Evolutionary conservation across 2,888 invertebrate genomes (phyloP).

Genomic region (Sinelater perroti): DNA sequence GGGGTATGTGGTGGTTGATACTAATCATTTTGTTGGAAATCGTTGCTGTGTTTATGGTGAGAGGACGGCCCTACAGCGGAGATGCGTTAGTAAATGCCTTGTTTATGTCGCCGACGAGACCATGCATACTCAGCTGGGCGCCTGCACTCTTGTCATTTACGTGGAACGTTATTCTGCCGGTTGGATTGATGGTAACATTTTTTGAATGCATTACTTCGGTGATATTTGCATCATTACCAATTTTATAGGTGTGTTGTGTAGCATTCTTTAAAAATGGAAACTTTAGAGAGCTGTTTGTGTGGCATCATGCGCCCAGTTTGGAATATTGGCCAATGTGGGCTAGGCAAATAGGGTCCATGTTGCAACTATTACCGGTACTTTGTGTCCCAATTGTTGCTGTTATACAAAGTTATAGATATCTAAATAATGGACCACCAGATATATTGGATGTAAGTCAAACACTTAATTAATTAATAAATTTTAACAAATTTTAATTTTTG

Average conservation of each 20-base stretch:
- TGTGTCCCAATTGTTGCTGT: slow-evolving; percentile 77
- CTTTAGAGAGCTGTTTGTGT: slow-evolving; percentile 73
- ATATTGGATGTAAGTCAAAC: slow-evolving; percentile 80
- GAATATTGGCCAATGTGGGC: slow-evolving; percentile 86
- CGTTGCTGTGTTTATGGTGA: slow-evolving; percentile 84
- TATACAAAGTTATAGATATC: slow-evolving; percentile 77
- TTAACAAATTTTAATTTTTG: slow-evolving; percentile 5
- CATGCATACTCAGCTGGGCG: slow-evolving; percentile 65
- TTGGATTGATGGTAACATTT: slow-evolving; percentile 74
- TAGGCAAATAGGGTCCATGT: slow-evolving; percentile 77
- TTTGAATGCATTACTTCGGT: neutral
- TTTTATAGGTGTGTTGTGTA: slow-evolving; percentile 68
- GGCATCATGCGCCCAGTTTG: slow-evolving; percentile 66
- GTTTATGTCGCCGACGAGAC: slow-evolving; percentile 63
- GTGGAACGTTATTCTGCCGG: slow-evolving; percentile 89
- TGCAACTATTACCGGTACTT: slow-evolving; percentile 81
- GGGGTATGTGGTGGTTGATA: slow-evolving; percentile 89
- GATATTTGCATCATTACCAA: too few relatives aligned
- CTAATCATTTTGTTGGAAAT: slow-evolving; percentile 79
- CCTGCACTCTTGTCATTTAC: slow-evolving; percentile 81
- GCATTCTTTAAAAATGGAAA: slow-evolving; percentile 77
- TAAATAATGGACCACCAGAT: slow-evolving; percentile 85
- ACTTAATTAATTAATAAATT: neutral
- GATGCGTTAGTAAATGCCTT: slow-evolving; percentile 74
- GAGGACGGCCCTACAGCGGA: slow-evolving; percentile 86